Evolutionary conservation across 2,888 invertebrate species (phyloP).

Genomic region (Pelosia muscerda): DNA sequence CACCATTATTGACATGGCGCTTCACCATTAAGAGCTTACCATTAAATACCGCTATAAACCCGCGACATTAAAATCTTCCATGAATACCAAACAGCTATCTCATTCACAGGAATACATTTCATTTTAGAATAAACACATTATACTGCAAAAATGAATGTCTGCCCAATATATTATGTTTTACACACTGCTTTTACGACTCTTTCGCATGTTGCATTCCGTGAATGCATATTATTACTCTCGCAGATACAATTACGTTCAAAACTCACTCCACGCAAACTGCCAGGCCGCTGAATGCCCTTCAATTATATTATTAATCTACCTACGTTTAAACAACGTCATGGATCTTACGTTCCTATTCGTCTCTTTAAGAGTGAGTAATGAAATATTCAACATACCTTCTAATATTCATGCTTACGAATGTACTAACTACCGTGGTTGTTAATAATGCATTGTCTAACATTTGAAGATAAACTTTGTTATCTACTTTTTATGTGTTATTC

Average conservation of each 20-base stretch:
- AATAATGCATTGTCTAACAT: not conserved
- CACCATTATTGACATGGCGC: conserved; percentile 19
- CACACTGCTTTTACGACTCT: conserved; percentile 13
- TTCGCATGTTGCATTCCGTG: not conserved
- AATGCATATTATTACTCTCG: not conserved
- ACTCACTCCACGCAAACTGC: not conserved
- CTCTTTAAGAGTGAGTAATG: not conserved
- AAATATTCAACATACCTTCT: not conserved
- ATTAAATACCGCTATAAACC: conserved; percentile 26
- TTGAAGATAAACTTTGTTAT: not conserved
- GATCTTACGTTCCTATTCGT: not conserved
- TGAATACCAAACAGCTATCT: conserved; percentile 28
- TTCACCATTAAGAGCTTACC: conserved; percentile 17
- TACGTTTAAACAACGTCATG: not conserved
- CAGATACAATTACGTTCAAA: not conserved
- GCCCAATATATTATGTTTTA: conserved; percentile 22
- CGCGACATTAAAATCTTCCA: conserved; percentile 22
- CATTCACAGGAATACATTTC: conserved; percentile 20
- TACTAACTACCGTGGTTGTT: not conserved
- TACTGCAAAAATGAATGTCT: conserved; percentile 13
- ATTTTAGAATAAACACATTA: conserved; percentile 22
- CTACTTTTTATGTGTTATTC: not conserved
- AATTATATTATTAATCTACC: not conserved
- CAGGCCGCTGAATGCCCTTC: not conserved
- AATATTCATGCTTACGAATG: not conserved